These are phyloP conservation scores for Eupithecia subumbrata DNA, from an alignment of 2,888 invertebrate genomes.

Conservation along the genomic window DNA sequence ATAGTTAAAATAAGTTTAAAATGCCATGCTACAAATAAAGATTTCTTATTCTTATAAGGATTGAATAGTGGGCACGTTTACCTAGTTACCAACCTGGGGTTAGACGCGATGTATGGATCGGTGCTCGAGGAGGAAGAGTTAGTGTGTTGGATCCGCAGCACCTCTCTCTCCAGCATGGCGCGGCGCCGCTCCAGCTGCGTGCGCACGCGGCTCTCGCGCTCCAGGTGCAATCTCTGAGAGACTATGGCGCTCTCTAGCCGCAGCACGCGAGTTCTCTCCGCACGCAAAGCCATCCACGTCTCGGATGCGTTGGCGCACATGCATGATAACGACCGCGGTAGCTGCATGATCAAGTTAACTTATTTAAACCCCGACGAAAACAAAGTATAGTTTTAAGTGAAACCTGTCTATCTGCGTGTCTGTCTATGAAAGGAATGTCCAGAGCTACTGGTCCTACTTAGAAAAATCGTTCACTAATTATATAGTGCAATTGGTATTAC, in stretches of 20 bases:
- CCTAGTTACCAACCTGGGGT: neutral
- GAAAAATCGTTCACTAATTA: no score
- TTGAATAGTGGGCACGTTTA: neutral
- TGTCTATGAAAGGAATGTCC: no score
- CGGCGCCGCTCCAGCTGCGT: slow-evolving; percentile 72
- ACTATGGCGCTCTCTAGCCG: slow-evolving; percentile 72
- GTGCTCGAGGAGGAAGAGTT: no score
- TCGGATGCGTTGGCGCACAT: slow-evolving; percentile 67
- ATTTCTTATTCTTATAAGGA: no score
- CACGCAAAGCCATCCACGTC: slow-evolving; percentile 71
- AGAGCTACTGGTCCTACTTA: no score
- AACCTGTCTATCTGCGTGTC: no score
- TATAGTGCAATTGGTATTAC: no score
- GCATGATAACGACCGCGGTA: slow-evolving; percentile 66
- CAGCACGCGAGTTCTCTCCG: slow-evolving; percentile 71
- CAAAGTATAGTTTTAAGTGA: no score
- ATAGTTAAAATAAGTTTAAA: no score
- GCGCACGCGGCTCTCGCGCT: slow-evolving; percentile 70
- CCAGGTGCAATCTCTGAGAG: slow-evolving; percentile 69
- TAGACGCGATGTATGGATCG: neutral
- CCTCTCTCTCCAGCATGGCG: slow-evolving; percentile 66
- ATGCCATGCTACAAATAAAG: no score
- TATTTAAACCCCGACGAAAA: no score
- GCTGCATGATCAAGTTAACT: slow-evolving; percentile 46
- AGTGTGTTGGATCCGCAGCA: slow-evolving; percentile 55